Base-by-base conservation (phyloP, 2,797 vertebrate genomes). In the Hyperoplus lanceolatus region DNA sequence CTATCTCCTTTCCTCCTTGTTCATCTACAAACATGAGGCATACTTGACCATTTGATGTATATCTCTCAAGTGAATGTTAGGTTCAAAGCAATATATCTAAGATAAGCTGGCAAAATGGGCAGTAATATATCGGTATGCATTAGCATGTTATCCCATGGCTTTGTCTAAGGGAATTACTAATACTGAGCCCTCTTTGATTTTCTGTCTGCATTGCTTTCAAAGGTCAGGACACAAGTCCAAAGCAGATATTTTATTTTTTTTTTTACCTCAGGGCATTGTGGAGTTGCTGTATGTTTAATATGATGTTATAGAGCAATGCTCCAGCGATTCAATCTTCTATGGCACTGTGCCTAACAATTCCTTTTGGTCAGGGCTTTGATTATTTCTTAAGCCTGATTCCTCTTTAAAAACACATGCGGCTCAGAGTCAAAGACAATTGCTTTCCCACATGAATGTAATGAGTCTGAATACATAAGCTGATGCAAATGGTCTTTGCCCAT, bases 121-220 rank as follows among this genome's bases (percentile, higher is more conserved):
- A 8, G 56, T 77, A 29, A 81, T 79, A 66, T 74, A 84, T 86
- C 70, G 62, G 79, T 74, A 81, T 75, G 73, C 71, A 84, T 84
- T 77, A 75, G 62, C 59, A 75, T 73, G 53, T 80, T 65, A 77
- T 80, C 67, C 70, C 14, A 13, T 57, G 64, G 76, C 79, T 82
- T 72, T 75, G 67, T 85, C 70, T 74, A 8, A 36, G 38, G 38
- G 73, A 81, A 72, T 83, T 60, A 78, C 71, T 70, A 74, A 66
- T 53, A 53, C 49, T 60, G 45, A 68, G 46, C 45, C 51, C 62
- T 51, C 70, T 80, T 80, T 80, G 79, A 77, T 79, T 84, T 81
- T 66, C 75, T 75, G 70, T 73, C 43, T 53, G 66, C 29, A 1
- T 69, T 70, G 59, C 55, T 62, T 67, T 73, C 51, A 72, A 80